Evolutionary conservation across 2,888 invertebrate species (phyloP).

Genomic region (Leptinotarsa haldemani): DNA sequence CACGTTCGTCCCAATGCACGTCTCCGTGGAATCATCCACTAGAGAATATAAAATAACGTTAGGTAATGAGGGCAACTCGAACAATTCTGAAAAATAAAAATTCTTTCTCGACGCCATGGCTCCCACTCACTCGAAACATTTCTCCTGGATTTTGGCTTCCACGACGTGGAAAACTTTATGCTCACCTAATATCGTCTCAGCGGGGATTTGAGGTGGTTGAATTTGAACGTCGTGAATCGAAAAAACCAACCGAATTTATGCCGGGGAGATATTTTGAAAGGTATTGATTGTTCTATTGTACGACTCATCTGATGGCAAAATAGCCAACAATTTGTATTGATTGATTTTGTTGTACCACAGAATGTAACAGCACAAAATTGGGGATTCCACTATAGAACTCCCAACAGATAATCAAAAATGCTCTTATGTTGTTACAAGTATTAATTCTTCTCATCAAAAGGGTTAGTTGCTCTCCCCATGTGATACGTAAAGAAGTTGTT

Average conservation of each 20-base stretch:
- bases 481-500: too few species aligned
- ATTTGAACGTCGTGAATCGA: not conserved
- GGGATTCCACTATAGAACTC: too few species aligned
- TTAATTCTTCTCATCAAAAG: too few species aligned
- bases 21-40: constrained; percentile 36
- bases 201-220: not conserved
- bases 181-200: constrained; percentile 9
- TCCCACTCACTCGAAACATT: not conserved
- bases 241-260: not conserved
- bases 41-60: constrained; percentile 42
- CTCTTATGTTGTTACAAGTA: too few species aligned
- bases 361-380: too few species aligned
- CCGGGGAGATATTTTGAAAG: not conserved
- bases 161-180: constrained; percentile 16
- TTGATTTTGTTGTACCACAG: too few species aligned
- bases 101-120: constrained; percentile 17
- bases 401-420: too few species aligned
- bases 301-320: not conserved
- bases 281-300: not conserved
- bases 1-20: constrained; percentile 38
- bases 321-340: too few species aligned
- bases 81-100: constrained; percentile 39
- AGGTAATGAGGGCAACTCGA: constrained; percentile 40
- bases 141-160: not conserved
- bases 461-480: too few species aligned